Conservation (phyloP, 2,888 invertebrate species). For the Morpho deidamia region DNA sequence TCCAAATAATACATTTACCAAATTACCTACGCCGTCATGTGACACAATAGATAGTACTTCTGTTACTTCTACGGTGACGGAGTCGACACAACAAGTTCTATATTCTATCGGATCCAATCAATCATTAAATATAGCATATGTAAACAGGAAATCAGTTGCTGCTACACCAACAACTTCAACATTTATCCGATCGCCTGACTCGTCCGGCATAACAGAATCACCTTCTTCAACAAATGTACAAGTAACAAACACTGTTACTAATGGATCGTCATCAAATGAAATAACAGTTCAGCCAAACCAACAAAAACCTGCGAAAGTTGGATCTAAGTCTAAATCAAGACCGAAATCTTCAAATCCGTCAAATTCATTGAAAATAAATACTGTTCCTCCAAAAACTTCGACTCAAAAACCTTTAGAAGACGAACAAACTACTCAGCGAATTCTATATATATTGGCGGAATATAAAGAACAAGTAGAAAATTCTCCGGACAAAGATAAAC, state of each 20-base stretch:
- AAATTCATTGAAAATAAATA: slow-evolving; percentile 80
- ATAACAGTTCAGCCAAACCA: slow-evolving; percentile 31
- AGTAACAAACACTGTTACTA: slow-evolving; percentile 49
- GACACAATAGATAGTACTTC: slow-evolving; percentile 47
- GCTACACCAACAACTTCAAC: slow-evolving; percentile 51
- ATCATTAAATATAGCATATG: slow-evolving; percentile 59
- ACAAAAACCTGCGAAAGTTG: slow-evolving; percentile 48
- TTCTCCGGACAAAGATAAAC: slow-evolving; percentile 90
- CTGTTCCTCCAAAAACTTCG: slow-evolving; percentile 76
- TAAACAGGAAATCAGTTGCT: slow-evolving; percentile 59
- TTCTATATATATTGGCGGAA: slow-evolving; percentile 87
- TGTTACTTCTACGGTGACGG: slow-evolving; percentile 39
- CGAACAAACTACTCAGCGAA: slow-evolving; percentile 88
- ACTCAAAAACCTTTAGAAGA: slow-evolving; percentile 87
- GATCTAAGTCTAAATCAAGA: slow-evolving; percentile 69
- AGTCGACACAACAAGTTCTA: slow-evolving; percentile 54
- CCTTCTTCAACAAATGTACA: slow-evolving; percentile 54
- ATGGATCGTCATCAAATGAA: slow-evolving; percentile 44
- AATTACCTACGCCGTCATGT: slow-evolving; percentile 41
- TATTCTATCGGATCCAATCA: slow-evolving; percentile 61
- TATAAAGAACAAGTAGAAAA: slow-evolving; percentile 89
- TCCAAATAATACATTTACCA: slow-evolving; percentile 38
- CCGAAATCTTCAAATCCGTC: slow-evolving; percentile 77
- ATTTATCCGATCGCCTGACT: slow-evolving; percentile 62
- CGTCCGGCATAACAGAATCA: slow-evolving; percentile 54